Percentiles rank a stretch among this genome's conserved stretches.
Conservation (phyloP, 2,113 vertebrate species). For the Marmota monax region DNA sequence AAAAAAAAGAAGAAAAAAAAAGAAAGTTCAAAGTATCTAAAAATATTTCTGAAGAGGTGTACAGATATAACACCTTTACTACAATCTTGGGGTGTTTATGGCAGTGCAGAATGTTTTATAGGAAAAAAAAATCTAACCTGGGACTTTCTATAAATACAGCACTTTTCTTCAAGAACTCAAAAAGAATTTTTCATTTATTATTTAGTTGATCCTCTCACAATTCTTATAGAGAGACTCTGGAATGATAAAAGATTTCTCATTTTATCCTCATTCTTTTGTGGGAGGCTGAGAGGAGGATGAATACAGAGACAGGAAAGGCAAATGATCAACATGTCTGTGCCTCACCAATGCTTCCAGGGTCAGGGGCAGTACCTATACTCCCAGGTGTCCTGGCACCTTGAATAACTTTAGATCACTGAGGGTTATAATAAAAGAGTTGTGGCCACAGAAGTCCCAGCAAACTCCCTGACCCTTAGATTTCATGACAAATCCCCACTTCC, state of each 20-base stretch:
- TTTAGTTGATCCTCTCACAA: constrained; percentile 18
- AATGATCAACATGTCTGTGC: not conserved
- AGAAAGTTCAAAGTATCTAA: not conserved
- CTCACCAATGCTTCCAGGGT: not conserved
- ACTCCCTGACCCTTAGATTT: not conserved
- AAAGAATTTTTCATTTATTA: constrained; percentile 13
- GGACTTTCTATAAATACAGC: constrained; percentile 55
- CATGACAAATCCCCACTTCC: not conserved
- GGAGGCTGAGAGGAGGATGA: not conserved
- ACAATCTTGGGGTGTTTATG: constrained; percentile 16
- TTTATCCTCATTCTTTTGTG: not conserved
- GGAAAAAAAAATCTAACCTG: not conserved
- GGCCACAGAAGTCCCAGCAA: not conserved
- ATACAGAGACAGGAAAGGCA: not conserved
- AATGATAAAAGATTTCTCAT: constrained; percentile 22
- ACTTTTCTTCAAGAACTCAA: constrained; percentile 39
- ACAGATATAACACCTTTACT: constrained; percentile 45
- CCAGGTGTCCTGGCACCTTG: not conserved
- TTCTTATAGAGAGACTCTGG: not conserved
- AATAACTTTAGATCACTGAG: not conserved
- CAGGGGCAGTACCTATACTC: not conserved
- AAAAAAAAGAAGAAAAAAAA: not conserved
- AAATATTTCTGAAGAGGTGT: constrained; percentile 27
- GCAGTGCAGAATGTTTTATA: not conserved
- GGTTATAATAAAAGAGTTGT: not conserved